These are phyloP conservation scores for Venusia cambrica DNA, from an alignment of 2,888 invertebrate species.

Conservation along the genomic window DNA sequence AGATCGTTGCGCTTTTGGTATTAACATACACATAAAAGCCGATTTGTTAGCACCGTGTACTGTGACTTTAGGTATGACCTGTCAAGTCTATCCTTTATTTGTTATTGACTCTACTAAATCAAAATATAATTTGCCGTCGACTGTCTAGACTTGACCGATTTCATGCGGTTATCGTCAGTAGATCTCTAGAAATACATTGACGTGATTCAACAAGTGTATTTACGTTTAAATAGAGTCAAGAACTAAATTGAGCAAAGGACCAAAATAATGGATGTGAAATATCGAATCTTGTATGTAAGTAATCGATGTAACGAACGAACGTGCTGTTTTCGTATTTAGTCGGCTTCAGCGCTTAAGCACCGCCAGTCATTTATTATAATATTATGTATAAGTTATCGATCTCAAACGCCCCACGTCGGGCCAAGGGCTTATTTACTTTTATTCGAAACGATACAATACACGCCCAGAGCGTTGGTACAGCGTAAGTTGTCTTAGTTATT, in stretches of 20 bases:
- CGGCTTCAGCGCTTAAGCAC: constrained; percentile 65
- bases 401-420: constrained; percentile 68
- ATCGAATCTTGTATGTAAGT: constrained; percentile 25
- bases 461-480: constrained; percentile 53
- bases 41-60: constrained; percentile 7
- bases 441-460: constrained; percentile 51
- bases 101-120: constrained; percentile 12
- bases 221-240: constrained; percentile 6
- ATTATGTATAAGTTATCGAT: constrained; percentile 69
- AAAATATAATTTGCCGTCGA: not conserved
- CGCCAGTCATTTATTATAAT: constrained; percentile 58
- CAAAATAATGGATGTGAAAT: constrained; percentile 14
- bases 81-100: constrained; percentile 12
- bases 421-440: constrained; percentile 62
- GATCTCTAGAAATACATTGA: not conserved
- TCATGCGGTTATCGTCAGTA: not conserved
- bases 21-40: no score
- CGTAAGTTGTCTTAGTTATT: constrained; percentile 73
- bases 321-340: constrained; percentile 52
- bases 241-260: constrained; percentile 3
- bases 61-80: constrained; percentile 9
- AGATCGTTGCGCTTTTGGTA: no score
- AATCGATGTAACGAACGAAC: constrained; percentile 39
- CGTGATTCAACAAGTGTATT: not conserved
- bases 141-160: not conserved